These are phyloP conservation scores for Orycteropus afer DNA, from an alignment of 2,113 vertebrate species.

Conservation along the genomic window DNA sequence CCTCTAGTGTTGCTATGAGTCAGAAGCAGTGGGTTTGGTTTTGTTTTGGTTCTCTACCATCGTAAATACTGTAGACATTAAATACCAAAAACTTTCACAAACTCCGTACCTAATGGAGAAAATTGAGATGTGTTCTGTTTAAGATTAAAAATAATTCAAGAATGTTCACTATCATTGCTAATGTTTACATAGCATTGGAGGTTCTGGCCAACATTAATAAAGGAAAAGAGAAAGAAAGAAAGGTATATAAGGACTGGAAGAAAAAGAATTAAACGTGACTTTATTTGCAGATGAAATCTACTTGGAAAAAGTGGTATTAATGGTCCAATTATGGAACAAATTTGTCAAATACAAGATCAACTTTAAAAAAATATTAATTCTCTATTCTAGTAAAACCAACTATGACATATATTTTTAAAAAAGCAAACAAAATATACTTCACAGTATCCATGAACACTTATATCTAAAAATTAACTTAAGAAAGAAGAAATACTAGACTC, in stretches of 20 bases:
- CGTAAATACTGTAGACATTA: background rate
- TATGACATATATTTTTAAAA: background rate
- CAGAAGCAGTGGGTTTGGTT: too few relatives aligned
- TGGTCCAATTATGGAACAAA: background rate
- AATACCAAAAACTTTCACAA: background rate
- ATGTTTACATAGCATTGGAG: background rate
- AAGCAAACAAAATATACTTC: background rate
- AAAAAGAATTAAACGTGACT: background rate
- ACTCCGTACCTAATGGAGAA: background rate
- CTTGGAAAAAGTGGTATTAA: background rate
- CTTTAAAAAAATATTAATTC: background rate
- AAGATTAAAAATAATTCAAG: background rate
- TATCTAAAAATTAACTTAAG: background rate
- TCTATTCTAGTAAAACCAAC: background rate
- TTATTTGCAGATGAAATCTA: background rate
- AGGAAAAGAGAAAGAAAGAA: background rate
- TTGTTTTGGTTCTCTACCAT: background rate
- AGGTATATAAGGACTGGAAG: background rate
- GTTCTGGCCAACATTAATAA: background rate
- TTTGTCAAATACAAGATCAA: background rate
- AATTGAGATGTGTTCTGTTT: background rate
- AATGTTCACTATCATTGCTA: background rate
- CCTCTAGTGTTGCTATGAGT: too few relatives aligned
- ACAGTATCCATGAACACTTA: background rate
- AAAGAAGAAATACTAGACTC: background rate